A percentile compares a stretch with the other conserved stretches of the same genome.
Evolutionary conservation across 1,140 invertebrate species (phyloP).

Genomic region (Oedothorax gibbosus): DNA sequence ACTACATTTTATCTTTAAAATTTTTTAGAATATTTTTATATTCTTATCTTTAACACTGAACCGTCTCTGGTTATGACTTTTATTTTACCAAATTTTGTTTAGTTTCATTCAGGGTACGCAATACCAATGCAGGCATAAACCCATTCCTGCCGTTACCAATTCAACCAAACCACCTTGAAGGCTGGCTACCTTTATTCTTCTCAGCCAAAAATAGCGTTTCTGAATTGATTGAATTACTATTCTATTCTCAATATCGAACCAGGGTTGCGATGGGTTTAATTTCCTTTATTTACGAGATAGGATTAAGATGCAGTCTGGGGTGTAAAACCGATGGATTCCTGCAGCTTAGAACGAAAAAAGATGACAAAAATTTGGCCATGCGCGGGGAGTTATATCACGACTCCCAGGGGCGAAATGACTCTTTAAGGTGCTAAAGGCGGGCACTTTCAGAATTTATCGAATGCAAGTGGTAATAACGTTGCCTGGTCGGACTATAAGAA

Average conservation of each 20-base stretch:
- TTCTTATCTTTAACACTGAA: too few relatives aligned
- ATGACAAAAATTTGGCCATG: constrained; percentile 16
- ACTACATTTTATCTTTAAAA: too few relatives aligned
- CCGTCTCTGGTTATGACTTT: too few relatives aligned
- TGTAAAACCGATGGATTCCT: constrained; percentile 44
- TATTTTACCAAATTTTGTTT: too few relatives aligned
- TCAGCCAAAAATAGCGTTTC: not conserved
- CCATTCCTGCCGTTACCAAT: too few relatives aligned
- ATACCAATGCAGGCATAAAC: too few relatives aligned
- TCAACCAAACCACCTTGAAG: too few relatives aligned
- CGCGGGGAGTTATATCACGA: constrained; percentile 27
- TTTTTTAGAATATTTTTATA: too few relatives aligned
- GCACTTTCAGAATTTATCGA: constrained; percentile 51
- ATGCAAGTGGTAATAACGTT: constrained; percentile 56
- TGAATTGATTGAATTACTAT: constrained; percentile 49
- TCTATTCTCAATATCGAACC: constrained; percentile 35
- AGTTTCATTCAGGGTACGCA: too few relatives aligned
- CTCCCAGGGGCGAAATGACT: constrained; percentile 53
- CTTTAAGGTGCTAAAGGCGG: constrained; percentile 53
- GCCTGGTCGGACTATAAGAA: constrained; percentile 53
- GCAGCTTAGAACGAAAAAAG: constrained; percentile 35
- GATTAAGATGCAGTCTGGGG: constrained; percentile 46
- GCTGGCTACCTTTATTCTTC: too few relatives aligned
- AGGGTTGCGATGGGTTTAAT: constrained; percentile 24
- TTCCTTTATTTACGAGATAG: constrained; percentile 32